Base-by-base conservation (phyloP, 2,888 invertebrate genomes). In the Apamea sordens region DNA sequence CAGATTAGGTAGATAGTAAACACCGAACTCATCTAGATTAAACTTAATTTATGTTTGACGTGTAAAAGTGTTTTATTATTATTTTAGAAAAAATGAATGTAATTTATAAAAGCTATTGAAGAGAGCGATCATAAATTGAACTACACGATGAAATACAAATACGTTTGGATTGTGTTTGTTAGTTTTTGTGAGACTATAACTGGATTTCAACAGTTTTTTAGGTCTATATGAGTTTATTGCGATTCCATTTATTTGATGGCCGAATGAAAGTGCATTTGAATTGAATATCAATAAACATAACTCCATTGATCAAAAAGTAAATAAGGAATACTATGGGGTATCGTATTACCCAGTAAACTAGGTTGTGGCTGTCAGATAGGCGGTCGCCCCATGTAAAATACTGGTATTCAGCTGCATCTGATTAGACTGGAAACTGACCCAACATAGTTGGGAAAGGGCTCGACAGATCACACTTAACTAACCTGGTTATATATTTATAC, bases 91-190 rank as follows among this genome's bases (percentile, higher is more conserved):
- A 28, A 61, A 61, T 32, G 18, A 32, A 61, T 28, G 15, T 15
- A 0, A 18, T 63, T 32, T 32, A 63, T n/a, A 0, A 68, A 0
- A 68, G 68, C 21, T 68, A 50, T 50, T 7, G 13, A 47, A 13
- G 21, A 0, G 21, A 21, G 21, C 28, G 47, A 69, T 47, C 86
- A 83, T 85, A 83, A 85, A 87, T 85, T 73, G 50, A 44, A 53
- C 65, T 59, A 28, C 13, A 36, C 73, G 24, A 73, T 53, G 77
- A 77, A 70, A 56, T 21, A 56, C 68, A 79, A 86, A 76, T 76
- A 77, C 71, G 64, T 75, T 80, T 80, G 50, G n/a, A 71, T 32
- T 21, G 11, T 21, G 41, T 28, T 47, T 28, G 24, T 47, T 36
- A 41, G 68, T 53, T 44, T 71, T 74, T 78, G 74, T 69, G 67